Evolutionary conservation across 2,888 invertebrate genomes (phyloP), one percentile per base, ranked within the genome.

Genomic region (Timema cristinae): DNA sequence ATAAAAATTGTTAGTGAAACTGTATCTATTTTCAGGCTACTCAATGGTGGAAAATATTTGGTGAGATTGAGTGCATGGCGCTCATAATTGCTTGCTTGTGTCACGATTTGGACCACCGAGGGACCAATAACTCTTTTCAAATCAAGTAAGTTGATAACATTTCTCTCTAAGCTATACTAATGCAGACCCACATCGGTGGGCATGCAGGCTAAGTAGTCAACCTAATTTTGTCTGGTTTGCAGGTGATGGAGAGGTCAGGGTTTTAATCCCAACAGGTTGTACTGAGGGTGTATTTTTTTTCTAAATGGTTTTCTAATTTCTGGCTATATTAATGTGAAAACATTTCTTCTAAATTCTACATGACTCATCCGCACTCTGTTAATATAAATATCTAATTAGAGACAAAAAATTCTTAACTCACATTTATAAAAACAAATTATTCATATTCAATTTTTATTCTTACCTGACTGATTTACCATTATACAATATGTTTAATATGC

Each of bases 111-210:
- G 97, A 97, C 83, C 97, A 97, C 81, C 88, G 97, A 80, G 97
- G 97, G 81, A 97, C 97, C 78, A 97, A 97, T 84, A 97, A 97
- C 85, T 95, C 97, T 75, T 97, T 97, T 84, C 97, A 97, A 86
- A 95, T 95, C 79, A 97, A 96, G 96, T 96, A 82, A 86, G 90
- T 84, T 50, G 10, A 66, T 51, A 32, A 32, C 32, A 32, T 32
- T 10, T 61, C 49, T 67, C 70, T 32, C 32, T 32, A 32, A 32
- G 32, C 32, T 32, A 32, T 32, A 4, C 4, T 32, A 32, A 32
- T 32, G 32, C 32, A 32, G 32, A 32, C 32, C 32, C 32, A 32
- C 7, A 5, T 50, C 48, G 13, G 48, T 56, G 16, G 63, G 50
- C 50, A 32, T 11, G n/a, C 50, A n/a, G 32, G 32, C 32, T 32